Evolutionary conservation across 2,888 invertebrate genomes (phyloP).

Genomic region (Panorpa germanica): DNA sequence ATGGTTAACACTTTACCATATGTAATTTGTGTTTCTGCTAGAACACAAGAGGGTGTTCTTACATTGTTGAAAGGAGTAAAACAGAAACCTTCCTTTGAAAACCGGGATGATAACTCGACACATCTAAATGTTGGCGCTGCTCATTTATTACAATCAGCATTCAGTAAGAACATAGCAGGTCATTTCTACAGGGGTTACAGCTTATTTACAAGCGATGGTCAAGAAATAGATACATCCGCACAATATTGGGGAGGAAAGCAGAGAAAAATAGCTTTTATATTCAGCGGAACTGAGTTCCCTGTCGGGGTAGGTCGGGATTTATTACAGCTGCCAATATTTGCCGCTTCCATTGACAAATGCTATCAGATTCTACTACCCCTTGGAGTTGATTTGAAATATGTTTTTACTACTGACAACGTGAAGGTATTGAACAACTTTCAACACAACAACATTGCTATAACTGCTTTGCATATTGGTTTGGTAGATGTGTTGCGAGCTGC

Average conservation of each 20-base stretch:
- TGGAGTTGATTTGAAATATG: constrained; percentile 41
- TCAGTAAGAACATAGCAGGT: constrained; percentile 29
- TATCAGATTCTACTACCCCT: constrained; percentile 39
- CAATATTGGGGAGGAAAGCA: neutral
- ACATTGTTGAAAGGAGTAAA: no score
- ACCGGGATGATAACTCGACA: no score
- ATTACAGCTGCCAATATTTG: constrained; percentile 47
- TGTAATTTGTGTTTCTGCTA: no score
- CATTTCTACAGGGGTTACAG: constrained; percentile 53
- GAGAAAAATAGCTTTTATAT: constrained; percentile 25
- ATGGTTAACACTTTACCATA: no score
- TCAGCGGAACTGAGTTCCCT: no score
- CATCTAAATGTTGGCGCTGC: no score
- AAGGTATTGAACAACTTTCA: constrained; percentile 45
- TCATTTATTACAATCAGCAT: no score
- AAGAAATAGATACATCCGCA: constrained; percentile 1
- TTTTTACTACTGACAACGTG: constrained; percentile 39
- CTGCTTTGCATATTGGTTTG: constrained; percentile 42
- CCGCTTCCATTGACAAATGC: constrained; percentile 42
- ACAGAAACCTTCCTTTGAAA: no score
- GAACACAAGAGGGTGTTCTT: no score
- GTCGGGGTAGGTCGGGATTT: constrained; percentile 55
- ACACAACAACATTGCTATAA: constrained; percentile 55
- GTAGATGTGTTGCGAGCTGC: constrained; percentile 30
- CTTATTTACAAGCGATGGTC: constrained; percentile 26